These are phyloP conservation scores for Atopsyche davidsoni DNA, from an alignment of 1,140 invertebrate species.

Conservation along the genomic window DNA sequence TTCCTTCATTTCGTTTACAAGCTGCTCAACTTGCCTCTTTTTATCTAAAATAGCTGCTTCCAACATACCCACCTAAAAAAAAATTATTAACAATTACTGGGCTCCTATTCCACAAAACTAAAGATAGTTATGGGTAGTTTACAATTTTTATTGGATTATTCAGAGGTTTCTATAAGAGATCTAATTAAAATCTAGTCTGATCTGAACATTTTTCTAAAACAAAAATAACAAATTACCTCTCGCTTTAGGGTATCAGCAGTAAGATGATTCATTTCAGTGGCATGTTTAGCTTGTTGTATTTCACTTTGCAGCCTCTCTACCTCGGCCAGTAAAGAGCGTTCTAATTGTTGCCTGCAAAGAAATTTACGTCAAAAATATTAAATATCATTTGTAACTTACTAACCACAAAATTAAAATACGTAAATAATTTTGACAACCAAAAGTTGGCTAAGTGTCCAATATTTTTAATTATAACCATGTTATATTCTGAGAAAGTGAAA, in stretches of 20 bases:
- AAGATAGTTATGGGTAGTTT: no score
- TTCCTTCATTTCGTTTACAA: constrained; percentile 86
- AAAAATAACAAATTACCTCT: constrained; percentile 49
- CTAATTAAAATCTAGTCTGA: not conserved
- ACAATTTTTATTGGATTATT: constrained; percentile 1
- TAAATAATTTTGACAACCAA: no score
- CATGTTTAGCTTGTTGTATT: constrained; percentile 74
- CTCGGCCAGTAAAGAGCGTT: constrained; percentile 68
- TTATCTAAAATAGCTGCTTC: constrained; percentile 78
- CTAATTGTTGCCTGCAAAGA: constrained; percentile 57
- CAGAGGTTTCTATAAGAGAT: constrained; percentile 1
- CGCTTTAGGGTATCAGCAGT: constrained; percentile 74
- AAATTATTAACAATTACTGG: constrained; percentile 19
- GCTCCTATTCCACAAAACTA: constrained; percentile 3
- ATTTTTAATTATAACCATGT: no score
- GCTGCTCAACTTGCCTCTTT: constrained; percentile 74
- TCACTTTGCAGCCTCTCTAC: constrained; percentile 75
- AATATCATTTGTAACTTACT: no score
- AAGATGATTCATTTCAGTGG: constrained; percentile 71
- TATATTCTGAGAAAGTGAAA: no score
- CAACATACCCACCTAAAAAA: constrained; percentile 58
- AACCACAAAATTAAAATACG: constrained; percentile 32
- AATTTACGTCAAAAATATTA: no score
- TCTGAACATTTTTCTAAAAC: constrained; percentile 5
- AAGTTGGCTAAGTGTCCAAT: no score